These are phyloP conservation scores for Ennomos erosarius DNA, from an alignment of 2,888 invertebrate genomes.

Conservation along the genomic window DNA sequence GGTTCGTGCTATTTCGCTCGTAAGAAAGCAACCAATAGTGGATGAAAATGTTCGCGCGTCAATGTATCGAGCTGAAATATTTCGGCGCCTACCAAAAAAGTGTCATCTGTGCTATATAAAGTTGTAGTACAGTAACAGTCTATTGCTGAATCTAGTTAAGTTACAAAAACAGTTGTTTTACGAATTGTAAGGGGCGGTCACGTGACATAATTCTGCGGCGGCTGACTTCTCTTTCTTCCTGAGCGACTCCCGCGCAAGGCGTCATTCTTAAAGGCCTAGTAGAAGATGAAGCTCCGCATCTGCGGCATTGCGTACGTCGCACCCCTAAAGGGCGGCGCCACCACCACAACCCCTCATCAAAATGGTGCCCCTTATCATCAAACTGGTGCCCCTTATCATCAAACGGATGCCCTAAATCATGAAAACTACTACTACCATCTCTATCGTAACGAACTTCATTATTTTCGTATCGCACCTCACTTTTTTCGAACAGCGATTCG, in stretches of 20 bases:
- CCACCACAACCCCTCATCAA: constrained; percentile 63
- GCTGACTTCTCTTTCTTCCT: constrained; percentile 45
- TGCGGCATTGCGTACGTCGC: constrained; percentile 60
- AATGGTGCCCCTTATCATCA: constrained; percentile 29
- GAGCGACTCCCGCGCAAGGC: constrained; percentile 60
- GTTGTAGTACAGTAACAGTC: not conserved
- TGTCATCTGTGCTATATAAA: too few species aligned
- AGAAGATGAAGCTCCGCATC: constrained; percentile 70
- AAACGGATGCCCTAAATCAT: constrained; percentile 38
- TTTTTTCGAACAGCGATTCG: constrained; percentile 23
- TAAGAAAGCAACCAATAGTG: too few species aligned
- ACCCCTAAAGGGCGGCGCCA: constrained; percentile 62
- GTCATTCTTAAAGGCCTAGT: constrained; percentile 69
- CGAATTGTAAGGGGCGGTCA: constrained; percentile 72
- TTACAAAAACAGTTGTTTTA: constrained; percentile 67
- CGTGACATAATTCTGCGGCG: constrained; percentile 62
- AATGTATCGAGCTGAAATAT: too few species aligned
- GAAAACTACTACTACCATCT: constrained; percentile 39
- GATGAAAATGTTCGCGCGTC: too few species aligned
- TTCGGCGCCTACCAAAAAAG: too few species aligned
- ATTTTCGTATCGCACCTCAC: constrained; percentile 28
- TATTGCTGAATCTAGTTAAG: constrained; percentile 9
- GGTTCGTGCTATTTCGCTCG: too few species aligned
- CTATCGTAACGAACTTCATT: constrained; percentile 31
- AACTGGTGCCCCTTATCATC: constrained; percentile 45